Conservation (phyloP, 2,888 invertebrate genomes). For the Empis stercorea region DNA sequence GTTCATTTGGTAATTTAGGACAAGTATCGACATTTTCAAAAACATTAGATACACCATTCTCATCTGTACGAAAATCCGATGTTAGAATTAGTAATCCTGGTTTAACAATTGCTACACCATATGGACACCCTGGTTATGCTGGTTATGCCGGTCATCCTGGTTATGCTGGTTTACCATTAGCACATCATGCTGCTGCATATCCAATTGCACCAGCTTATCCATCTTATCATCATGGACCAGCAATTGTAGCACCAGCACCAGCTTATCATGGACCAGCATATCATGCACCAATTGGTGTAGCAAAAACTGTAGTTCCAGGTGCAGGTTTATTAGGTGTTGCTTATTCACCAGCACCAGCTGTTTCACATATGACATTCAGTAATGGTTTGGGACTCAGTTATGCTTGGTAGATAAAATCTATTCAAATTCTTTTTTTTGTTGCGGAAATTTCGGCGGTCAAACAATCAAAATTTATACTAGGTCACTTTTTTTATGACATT, state of each 20-base stretch:
- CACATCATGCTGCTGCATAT: conserved; percentile 13
- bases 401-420: conserved; percentile 41
- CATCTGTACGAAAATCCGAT: conserved; percentile 55
- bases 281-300: conserved; percentile 7
- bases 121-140: conserved; percentile 25
- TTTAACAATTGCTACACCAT: conserved; percentile 21
- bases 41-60: conserved; percentile 58
- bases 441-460: conserved; percentile 6
- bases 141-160: conserved; percentile 17
- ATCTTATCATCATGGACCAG: conserved; percentile 11
- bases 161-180: conserved; percentile 20
- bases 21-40: conserved; percentile 57
- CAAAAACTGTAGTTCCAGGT: conserved; percentile 28
- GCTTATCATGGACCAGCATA: conserved; percentile 10
- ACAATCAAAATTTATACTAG: conserved; percentile 4
- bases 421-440: neutral
- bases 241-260: conserved; percentile 10
- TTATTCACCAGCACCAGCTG: conserved; percentile 46
- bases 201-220: conserved; percentile 11
- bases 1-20: conserved; percentile 53
- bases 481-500: too few relatives aligned
- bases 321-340: conserved; percentile 45
- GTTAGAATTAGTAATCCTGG: conserved; percentile 58
- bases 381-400: conserved; percentile 44
- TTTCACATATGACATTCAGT: conserved; percentile 47